phyloP scores from a whole-genome alignment of 2,797 vertebrate species.

The Crocidura indochinensis region DNA sequence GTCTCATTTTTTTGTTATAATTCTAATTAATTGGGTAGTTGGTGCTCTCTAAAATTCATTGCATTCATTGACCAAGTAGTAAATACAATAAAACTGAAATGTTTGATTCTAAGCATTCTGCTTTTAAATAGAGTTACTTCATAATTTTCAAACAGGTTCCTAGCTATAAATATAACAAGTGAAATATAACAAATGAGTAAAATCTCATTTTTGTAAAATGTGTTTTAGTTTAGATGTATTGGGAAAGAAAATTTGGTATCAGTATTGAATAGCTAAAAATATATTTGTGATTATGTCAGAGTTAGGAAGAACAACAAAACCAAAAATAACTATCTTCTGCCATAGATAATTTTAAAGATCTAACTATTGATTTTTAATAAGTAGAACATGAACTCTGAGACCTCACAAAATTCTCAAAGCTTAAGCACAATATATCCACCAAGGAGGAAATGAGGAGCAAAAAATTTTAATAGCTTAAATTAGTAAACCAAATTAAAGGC shows the following conservation, averaged over 20 bases:
- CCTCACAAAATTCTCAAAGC: constrained; percentile 44
- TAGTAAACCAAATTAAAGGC: constrained; percentile 25
- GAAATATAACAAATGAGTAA: not conserved
- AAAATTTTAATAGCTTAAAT: constrained; percentile 46
- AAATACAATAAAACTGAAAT: constrained; percentile 40
- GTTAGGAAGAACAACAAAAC: no score
- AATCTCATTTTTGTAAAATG: not conserved
- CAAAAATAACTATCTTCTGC: not conserved
- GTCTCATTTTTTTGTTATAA: not conserved
- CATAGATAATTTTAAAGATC: not conserved
- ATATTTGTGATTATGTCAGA: constrained; percentile 37
- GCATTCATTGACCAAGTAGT: constrained; percentile 8
- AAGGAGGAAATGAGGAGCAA: constrained; percentile 55
- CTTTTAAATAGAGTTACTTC: not conserved
- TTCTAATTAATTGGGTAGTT: not conserved
- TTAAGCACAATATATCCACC: constrained; percentile 20
- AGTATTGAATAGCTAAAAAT: constrained; percentile 48
- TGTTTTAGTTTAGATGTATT: not conserved
- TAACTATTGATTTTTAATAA: constrained; percentile 46
- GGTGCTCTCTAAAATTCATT: not conserved
- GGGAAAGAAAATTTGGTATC: constrained; percentile 17
- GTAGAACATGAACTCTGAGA: constrained; percentile 39
- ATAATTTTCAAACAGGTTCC: constrained; percentile 7
- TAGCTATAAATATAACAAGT: constrained; percentile 10
- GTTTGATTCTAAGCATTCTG: constrained; percentile 3